Conservation (phyloP, 2,888 invertebrate genomes). For the Epinotia ramella region DNA sequence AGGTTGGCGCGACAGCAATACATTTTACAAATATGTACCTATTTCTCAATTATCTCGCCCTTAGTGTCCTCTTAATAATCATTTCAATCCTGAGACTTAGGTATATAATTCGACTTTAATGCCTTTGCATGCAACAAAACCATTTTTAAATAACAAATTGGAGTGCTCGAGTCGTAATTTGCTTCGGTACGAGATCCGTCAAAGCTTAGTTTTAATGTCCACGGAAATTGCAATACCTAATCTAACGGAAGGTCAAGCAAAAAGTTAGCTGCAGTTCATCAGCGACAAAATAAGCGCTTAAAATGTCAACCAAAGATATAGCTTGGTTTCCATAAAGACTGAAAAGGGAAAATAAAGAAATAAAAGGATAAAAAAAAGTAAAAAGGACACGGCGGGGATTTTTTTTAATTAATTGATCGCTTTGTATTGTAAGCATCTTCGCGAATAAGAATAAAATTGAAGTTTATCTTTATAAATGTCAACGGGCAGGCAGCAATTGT, state of each 20-base stretch:
- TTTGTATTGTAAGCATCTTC: slow-evolving; percentile 2
- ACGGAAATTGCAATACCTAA: slow-evolving; percentile 20
- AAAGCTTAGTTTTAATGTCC: slow-evolving; percentile 10
- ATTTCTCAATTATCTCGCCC: too few species aligned
- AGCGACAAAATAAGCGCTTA: not conserved
- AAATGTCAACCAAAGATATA: not conserved
- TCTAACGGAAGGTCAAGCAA: slow-evolving; percentile 14
- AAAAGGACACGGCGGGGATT: slow-evolving; percentile 7
- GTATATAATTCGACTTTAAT: slow-evolving; percentile 4
- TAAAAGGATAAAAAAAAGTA: not conserved
- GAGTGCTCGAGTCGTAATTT: not conserved
- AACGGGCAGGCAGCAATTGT: slow-evolving; percentile 7
- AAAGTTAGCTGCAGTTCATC: not conserved
- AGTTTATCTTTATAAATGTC: slow-evolving; percentile 34
- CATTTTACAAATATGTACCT: too few species aligned
- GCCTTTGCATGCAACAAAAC: slow-evolving; percentile 9
- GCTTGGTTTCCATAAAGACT: not conserved
- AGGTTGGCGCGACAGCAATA: too few species aligned
- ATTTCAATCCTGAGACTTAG: slow-evolving; percentile 11
- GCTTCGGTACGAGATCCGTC: not conserved
- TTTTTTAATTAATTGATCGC: slow-evolving; percentile 1
- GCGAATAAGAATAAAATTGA: slow-evolving; percentile 19
- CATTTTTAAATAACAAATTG: not conserved
- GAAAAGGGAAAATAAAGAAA: not conserved
- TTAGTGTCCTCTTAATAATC: too few species aligned